Evolutionary conservation across 2,113 vertebrate genomes (phyloP), one percentile per base, ranked within the genome.

Genomic region (Tupaia tana): DNA sequence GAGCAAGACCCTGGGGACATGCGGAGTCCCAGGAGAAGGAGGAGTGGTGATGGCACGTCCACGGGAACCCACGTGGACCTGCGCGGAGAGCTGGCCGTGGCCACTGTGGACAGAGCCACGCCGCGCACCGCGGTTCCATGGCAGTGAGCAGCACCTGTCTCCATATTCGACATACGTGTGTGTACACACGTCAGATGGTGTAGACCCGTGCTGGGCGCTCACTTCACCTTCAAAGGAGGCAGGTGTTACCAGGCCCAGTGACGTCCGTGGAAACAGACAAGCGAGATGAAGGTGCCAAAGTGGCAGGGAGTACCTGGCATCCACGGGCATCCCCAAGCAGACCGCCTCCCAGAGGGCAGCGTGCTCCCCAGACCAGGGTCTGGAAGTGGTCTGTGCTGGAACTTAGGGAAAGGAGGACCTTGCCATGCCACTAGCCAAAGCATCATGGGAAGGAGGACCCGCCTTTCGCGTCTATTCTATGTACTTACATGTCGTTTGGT

Each of bases 101-200:
- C 69, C 11, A 61, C 18, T 2, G 3, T 1, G 4, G 31, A 71
- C 24, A 12, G 19, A 13, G 15, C 20, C 63, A n/a, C 63, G 71
- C 43, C 9, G 7, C 56, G 3, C 1, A 12, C n/a, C 8, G 0
- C 31, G 64, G 12, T 25, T 29, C 67, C 27, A 19, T 18, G 15
- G 1, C 16, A 4, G 1, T 29, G 56, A 12, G 7, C 2, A 0
- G 16, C 18, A 25, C 6, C 89, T 77, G n/a, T 22, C 43, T 34
- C 73, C 63, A 59, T 9, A 6, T 6, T 29, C 34, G 63, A 22
- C 1, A 9, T 2, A 19, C 29, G 24, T 9, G 1, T 1, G 34
- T 43, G 22, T 56, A 29, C 12, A 18, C 27, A 11, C 15, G 13
- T 58, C 22, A 59, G 63, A 59, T 18, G 24, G 20, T 11, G 20